Conservation (phyloP, 2,113 vertebrate species). For the Hippocampus guttulatus region DNA sequence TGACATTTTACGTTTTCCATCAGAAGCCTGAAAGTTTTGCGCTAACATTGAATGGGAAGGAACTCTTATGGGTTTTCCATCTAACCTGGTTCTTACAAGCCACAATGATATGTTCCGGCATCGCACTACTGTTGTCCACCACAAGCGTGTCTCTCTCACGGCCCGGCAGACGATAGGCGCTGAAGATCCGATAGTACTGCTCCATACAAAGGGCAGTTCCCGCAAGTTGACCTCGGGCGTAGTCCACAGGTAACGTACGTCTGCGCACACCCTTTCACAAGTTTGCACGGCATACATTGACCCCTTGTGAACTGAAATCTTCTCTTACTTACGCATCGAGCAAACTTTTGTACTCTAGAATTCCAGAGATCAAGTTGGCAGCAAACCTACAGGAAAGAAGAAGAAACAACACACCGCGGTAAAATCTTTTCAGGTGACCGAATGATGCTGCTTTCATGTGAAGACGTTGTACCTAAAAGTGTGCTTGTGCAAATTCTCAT, state of each 20-base stretch:
- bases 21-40: too few relatives aligned
- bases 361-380: conserved; percentile 87
- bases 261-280: conserved; percentile 59
- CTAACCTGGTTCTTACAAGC: conserved; percentile 93
- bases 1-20: too few relatives aligned
- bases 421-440: background rate
- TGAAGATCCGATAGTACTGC: conserved; percentile 94
- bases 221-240: conserved; percentile 86
- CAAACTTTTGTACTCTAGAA: conserved; percentile 88
- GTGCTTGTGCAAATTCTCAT: too few relatives aligned
- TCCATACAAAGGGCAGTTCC: conserved; percentile 94
- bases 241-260: conserved; percentile 81
- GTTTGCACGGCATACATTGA: background rate
- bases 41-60: too few relatives aligned
- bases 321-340: conserved; percentile 83
- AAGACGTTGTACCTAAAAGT: too few relatives aligned
- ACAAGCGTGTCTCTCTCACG: conserved; percentile 85
- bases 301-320: background rate
- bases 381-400: conserved; percentile 76
- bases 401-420: background rate
- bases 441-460: too few relatives aligned
- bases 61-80: background rate
- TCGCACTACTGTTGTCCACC: conserved; percentile 85
- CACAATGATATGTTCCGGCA: conserved; percentile 95
- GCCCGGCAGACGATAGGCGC: conserved; percentile 90